These are phyloP conservation scores for Pelusios castaneus DNA, from an alignment of 2,113 vertebrate species.

Conservation along the genomic window DNA sequence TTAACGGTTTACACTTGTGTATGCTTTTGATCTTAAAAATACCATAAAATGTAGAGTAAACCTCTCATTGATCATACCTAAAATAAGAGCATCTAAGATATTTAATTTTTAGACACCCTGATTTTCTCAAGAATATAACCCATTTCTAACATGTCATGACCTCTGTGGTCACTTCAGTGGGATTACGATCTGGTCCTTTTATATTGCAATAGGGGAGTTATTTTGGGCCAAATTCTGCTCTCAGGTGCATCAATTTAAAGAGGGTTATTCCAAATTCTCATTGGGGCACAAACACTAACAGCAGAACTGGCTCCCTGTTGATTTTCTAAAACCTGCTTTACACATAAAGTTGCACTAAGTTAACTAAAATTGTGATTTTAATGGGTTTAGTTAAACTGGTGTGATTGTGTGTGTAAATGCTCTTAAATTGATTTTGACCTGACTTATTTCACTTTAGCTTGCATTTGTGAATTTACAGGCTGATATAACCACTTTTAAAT, in stretches of 20 bases:
- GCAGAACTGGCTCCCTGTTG: not conserved
- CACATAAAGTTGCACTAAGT: constrained; percentile 65
- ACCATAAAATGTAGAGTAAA: not conserved
- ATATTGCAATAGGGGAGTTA: not conserved
- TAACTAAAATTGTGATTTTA: constrained; percentile 67
- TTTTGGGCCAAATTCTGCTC: not conserved
- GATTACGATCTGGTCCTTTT: not conserved
- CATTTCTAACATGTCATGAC: not conserved
- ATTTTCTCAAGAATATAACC: not conserved
- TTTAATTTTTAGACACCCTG: not conserved
- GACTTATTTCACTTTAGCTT: constrained; percentile 62
- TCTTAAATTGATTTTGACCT: constrained; percentile 61
- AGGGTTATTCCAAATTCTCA: not conserved
- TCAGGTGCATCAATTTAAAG: not conserved
- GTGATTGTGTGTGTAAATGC: constrained; percentile 65
- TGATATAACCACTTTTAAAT: constrained; percentile 47
- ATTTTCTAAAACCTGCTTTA: constrained; percentile 67
- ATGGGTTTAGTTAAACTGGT: constrained; percentile 68
- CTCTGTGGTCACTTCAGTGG: not conserved
- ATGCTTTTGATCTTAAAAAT: constrained; percentile 24
- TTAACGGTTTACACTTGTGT: not conserved
- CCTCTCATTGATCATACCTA: not conserved
- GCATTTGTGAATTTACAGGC: constrained; percentile 62
- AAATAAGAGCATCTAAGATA: not conserved
- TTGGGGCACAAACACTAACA: constrained; percentile 31